Conservation (phyloP, 64 coral and sea anemone species). For the Stylophora pistillata region DNA sequence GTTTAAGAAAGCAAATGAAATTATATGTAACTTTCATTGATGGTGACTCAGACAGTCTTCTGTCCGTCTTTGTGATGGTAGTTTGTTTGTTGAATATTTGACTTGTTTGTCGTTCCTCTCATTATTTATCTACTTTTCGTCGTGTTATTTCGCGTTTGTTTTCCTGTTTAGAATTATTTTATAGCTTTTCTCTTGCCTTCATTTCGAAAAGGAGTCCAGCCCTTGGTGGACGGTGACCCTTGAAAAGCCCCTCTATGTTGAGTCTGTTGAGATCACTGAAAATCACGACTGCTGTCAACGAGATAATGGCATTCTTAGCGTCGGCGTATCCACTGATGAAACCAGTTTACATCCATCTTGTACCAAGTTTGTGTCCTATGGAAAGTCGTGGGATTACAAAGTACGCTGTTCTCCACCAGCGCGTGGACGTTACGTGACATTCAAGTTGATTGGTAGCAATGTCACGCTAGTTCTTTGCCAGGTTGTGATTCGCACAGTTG, state of each 20-base stretch:
- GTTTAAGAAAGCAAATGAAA: too few relatives aligned
- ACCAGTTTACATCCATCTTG: not conserved
- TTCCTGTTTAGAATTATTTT: too few relatives aligned
- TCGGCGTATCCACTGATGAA: not conserved
- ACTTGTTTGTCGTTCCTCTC: not conserved
- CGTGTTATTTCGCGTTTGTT: too few relatives aligned
- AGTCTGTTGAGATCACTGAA: not conserved
- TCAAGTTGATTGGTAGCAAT: not conserved
- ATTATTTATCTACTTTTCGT: too few relatives aligned
- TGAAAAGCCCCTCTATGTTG: not conserved
- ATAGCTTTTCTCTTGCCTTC: not conserved
- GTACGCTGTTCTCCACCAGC: not conserved
- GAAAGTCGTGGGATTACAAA: not conserved
- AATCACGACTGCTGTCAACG: not conserved
- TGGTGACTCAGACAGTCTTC: not conserved
- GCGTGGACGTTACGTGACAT: not conserved
- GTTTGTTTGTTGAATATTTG: not conserved
- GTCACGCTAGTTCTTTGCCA: constrained; percentile 4
- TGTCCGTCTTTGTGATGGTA: not conserved
- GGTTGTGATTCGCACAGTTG: not conserved
- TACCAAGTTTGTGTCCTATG: not conserved
- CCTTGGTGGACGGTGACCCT: not conserved
- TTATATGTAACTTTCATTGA: too few relatives aligned
- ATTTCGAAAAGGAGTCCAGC: not conserved
- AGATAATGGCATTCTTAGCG: not conserved